phyloP scores from a whole-genome alignment of 2,113 vertebrate genomes.

The Saimiri boliviensis region DNA sequence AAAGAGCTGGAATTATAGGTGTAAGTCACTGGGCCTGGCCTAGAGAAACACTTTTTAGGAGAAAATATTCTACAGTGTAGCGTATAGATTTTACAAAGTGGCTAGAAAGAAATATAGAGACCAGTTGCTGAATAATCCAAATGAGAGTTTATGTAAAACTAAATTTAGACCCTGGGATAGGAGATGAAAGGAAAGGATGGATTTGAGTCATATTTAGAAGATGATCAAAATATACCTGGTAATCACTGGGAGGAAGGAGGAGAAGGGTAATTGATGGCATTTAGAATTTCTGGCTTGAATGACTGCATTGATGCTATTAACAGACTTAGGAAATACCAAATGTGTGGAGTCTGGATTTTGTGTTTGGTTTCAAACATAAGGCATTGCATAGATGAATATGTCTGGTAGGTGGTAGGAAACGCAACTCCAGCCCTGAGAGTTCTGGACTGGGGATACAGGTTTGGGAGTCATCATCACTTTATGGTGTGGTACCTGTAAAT shows the following conservation, averaged over 20 bases:
- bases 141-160: neutral
- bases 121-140: neutral
- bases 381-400: neutral
- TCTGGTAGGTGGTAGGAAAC: neutral
- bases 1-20: no score
- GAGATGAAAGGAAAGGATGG: neutral
- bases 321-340: slow-evolving; percentile 40
- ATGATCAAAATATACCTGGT: slow-evolving; percentile 1
- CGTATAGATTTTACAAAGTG: neutral
- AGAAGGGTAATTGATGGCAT: neutral
- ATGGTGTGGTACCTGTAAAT: neutral
- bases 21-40: no score
- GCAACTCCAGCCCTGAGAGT: neutral
- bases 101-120: neutral
- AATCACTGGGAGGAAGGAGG: neutral
- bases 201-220: slow-evolving; percentile 47
- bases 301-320: neutral
- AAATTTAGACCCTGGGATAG: neutral
- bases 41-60: neutral
- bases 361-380: slow-evolving; percentile 18
- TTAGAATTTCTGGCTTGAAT: slow-evolving; percentile 48
- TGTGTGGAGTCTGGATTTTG: slow-evolving; percentile 5
- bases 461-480: slow-evolving; percentile 42
- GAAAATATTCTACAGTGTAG: neutral
- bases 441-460: slow-evolving; percentile 27